Base-by-base conservation (phyloP, 2,888 invertebrate species). In the Stegophylla sp. region DNA sequence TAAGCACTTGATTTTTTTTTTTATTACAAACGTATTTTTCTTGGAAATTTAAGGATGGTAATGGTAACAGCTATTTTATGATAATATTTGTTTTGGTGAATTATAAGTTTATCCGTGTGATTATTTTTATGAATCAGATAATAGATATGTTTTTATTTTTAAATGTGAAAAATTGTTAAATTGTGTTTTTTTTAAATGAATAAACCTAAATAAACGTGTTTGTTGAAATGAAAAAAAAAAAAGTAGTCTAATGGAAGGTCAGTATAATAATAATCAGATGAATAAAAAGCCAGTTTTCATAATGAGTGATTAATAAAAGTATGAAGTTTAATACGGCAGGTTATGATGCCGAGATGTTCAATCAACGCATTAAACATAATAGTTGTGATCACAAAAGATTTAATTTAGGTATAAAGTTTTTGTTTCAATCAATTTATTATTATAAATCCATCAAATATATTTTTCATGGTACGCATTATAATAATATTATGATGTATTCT, bases 211-310 rank as follows among this genome's bases (percentile, higher is more conserved):
- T 34, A 34, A 34, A 34, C 7, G 7, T 34, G 34, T 34, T 34
- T 34, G 23, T n/a, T 59, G 4, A 43, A 43, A 61, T 48, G 45
- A 4, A 43, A 48, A 34, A 34, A 48, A 4, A 43, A 48, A 34
- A 34, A 63, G 48, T 34, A 10, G 23, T 23, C 7, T 51, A 75
- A 75, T 74, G 51, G 56, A 53, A 63, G n/a, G 43, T 53, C 43
- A 13, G 23, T 53, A 66, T 56, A 41, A 51, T 75, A 64, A 64
- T n/a, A n/a, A n/a, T n/a, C n/a, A 41, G 5, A n/a, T 43, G 23
- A 1, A 66, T 66, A 76, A 26, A 53, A 66, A 66, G 43, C 28
- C 53, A 56, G 53, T 76, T n/a, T n/a, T 56, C 3, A 56, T 66
- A 26, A 53, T 66, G 41, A 43, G 5, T 43, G 26, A 66, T 66